Conservation (phyloP, 2,888 invertebrate genomes). For the Leucophenga montana region DNA sequence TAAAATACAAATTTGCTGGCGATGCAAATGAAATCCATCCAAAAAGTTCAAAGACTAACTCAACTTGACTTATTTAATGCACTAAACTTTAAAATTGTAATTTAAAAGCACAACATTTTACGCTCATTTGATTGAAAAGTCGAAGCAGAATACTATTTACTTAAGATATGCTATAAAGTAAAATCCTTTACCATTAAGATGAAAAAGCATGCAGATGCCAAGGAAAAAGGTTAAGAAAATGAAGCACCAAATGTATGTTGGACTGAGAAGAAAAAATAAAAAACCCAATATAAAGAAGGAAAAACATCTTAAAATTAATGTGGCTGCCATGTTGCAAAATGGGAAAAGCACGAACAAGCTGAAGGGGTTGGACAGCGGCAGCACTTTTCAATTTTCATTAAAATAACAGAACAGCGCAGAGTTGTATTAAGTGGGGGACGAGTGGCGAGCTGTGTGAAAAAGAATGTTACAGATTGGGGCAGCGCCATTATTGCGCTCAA, state of each 20-base stretch:
- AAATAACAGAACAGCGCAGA: slow-evolving; percentile 60
- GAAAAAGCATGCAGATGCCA: background rate
- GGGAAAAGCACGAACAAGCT: background rate
- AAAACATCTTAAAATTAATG: slow-evolving; percentile 50
- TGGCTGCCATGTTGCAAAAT: slow-evolving; percentile 28
- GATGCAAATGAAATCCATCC: too few relatives aligned
- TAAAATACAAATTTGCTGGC: background rate
- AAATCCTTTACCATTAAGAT: background rate
- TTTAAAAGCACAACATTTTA: slow-evolving; percentile 3
- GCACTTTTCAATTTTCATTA: slow-evolving; percentile 70
- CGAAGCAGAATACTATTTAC: background rate
- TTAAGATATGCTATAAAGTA: background rate
- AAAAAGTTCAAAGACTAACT: too few relatives aligned
- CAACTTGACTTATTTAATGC: background rate
- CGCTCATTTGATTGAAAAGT: slow-evolving; percentile 5
- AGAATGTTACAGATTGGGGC: background rate
- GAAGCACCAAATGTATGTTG: background rate
- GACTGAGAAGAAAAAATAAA: slow-evolving; percentile 26
- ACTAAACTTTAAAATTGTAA: background rate
- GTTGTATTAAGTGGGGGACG: slow-evolving; percentile 44
- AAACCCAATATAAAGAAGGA: slow-evolving; percentile 29
- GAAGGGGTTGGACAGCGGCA: slow-evolving; percentile 37
- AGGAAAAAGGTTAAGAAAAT: slow-evolving; percentile 15
- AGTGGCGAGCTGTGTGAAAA: too few relatives aligned
- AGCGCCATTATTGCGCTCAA: slow-evolving; percentile 18